Conservation (phyloP, 2,797 vertebrate species). For the Discoglossus pictus region DNA sequence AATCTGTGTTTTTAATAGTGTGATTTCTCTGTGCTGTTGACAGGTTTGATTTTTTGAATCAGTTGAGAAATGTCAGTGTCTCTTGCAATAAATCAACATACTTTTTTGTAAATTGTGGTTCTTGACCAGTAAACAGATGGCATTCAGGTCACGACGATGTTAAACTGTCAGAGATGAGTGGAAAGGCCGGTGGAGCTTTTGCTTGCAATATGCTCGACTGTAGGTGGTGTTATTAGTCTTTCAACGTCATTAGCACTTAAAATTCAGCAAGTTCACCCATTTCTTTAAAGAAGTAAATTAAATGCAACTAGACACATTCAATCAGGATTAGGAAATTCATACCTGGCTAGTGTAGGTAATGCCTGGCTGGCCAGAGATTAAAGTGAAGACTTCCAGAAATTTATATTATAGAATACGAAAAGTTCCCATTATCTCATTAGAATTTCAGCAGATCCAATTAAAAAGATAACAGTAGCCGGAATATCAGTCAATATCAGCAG, state of each 20-base stretch:
- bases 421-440: conserved; percentile 51
- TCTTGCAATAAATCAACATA: conserved; percentile 9
- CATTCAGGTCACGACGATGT: conserved; percentile 15
- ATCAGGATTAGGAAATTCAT: conserved; percentile 53
- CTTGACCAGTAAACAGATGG: conserved; percentile 13
- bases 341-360: conserved; percentile 50
- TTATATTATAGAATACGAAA: conserved; percentile 51
- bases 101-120: background rate
- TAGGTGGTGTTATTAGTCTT: conserved; percentile 48
- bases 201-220: conserved; percentile 26
- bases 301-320: conserved; percentile 54
- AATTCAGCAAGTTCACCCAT: conserved; percentile 52
- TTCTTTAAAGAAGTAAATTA: conserved; percentile 54
- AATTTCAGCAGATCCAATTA: conserved; percentile 49
- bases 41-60: background rate
- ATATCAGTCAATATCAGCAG: conserved; percentile 42
- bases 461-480: conserved; percentile 55
- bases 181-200: conserved; percentile 13
- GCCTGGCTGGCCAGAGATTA: conserved; percentile 47
- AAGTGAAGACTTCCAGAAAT: conserved; percentile 53
- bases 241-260: conserved; percentile 53
- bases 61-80: conserved; percentile 5
- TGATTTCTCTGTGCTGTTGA: conserved; percentile 3
- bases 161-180: conserved; percentile 21
- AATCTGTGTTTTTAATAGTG: conserved; percentile 24